These are phyloP conservation scores for Cassiopea xamachana DNA, from an alignment of 30 jellyfish, hydroid and myxozoan species.

Conservation along the genomic window DNA sequence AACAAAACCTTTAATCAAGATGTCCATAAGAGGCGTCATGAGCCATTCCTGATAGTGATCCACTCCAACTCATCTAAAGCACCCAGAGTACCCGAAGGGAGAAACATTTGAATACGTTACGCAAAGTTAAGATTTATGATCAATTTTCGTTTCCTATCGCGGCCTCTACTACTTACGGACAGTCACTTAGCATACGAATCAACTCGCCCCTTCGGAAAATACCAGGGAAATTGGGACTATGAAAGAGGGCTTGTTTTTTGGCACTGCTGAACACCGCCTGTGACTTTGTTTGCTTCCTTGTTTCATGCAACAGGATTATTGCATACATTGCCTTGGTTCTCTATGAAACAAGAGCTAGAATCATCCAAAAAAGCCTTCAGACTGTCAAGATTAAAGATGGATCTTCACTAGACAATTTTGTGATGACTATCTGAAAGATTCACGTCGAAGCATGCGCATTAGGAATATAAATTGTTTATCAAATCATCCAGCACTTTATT, in stretches of 20 bases:
- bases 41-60: neutral
- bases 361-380: no score
- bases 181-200: neutral
- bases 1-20: no score
- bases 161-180: neutral
- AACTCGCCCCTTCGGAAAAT: neutral
- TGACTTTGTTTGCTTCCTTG: neutral
- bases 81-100: neutral
- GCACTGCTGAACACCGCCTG: neutral
- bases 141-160: neutral
- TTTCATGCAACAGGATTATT: neutral
- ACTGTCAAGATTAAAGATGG: no score
- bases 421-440: no score
- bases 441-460: no score
- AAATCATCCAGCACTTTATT: no score
- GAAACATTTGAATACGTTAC: neutral
- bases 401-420: no score
- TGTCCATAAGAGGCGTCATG: neutral
- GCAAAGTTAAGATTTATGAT: neutral
- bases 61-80: neutral
- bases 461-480: no score
- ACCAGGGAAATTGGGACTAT: neutral
- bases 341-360: no score
- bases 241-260: neutral
- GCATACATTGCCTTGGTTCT: no score